Conservation (phyloP, 2,888 invertebrate species). For the Schrankia costaestrigalis region DNA sequence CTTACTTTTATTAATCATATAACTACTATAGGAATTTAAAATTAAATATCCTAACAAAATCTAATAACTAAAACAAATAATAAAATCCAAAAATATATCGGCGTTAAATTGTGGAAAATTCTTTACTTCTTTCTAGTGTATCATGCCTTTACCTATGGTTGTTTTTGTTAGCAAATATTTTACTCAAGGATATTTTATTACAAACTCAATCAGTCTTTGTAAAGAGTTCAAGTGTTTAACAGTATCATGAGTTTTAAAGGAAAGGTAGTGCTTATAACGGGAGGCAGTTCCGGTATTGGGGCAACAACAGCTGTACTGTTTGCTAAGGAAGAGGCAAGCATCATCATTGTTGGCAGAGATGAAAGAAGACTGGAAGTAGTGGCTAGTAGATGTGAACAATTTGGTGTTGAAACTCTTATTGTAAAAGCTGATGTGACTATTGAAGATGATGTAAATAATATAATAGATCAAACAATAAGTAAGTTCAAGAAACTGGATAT, state of each 20-base stretch:
- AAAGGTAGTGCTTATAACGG: conserved; percentile 7
- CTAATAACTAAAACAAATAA: too few relatives aligned
- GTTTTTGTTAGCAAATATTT: too few relatives aligned
- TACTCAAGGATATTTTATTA: too few relatives aligned
- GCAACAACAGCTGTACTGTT: conserved; percentile 10
- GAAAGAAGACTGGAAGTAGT: conserved; percentile 8
- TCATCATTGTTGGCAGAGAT: conserved; percentile 6
- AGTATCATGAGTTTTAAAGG: conserved; percentile 1
- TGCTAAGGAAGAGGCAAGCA: conserved; percentile 12
- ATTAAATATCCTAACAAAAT: too few relatives aligned
- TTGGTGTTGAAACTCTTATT: conserved; percentile 21
- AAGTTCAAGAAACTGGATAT: conserved; percentile 41
- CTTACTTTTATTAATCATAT: too few relatives aligned
- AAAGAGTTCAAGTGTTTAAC: too few relatives aligned
- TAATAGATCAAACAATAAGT: conserved; percentile 36
- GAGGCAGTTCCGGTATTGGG: conserved; percentile 14
- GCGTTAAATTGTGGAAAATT: too few relatives aligned
- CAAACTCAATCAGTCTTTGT: too few relatives aligned
- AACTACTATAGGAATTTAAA: too few relatives aligned
- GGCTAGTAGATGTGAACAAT: conserved; percentile 16
- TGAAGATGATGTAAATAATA: conserved; percentile 30
- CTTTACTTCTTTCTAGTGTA: too few relatives aligned
- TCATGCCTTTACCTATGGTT: too few relatives aligned
- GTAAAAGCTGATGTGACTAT: conserved; percentile 43
- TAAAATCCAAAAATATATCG: too few relatives aligned